A percentile compares a stretch with the other conserved stretches of the same genome.
phyloP scores from a whole-genome alignment of 2,797 vertebrate genomes.

The Onychomys arenicola region DNA sequence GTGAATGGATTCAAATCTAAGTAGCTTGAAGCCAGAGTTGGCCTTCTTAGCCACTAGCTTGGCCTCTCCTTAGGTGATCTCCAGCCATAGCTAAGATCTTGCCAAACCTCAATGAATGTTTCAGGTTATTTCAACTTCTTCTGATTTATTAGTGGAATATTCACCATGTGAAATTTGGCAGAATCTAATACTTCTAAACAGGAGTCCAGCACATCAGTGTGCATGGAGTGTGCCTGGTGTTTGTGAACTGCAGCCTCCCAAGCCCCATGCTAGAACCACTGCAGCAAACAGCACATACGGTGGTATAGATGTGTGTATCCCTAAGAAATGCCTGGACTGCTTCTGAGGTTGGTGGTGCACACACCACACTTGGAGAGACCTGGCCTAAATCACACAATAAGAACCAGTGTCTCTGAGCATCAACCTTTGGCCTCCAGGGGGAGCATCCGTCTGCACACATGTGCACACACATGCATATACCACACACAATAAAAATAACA shows the following conservation, averaged over 20 bases:
- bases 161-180: background rate
- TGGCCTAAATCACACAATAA: background rate
- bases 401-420: background rate
- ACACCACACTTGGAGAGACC: background rate
- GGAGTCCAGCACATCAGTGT: background rate
- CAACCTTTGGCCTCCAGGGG: background rate
- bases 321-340: background rate
- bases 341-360: background rate
- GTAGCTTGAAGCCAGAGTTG: background rate
- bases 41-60: background rate
- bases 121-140: background rate
- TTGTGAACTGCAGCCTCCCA: background rate
- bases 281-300: background rate
- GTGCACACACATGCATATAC: background rate
- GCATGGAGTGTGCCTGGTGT: background rate
- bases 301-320: background rate
- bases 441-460: background rate
- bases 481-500: background rate
- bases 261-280: background rate
- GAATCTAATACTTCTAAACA: background rate
- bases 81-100: background rate
- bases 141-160: background rate
- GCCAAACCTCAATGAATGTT: conserved; percentile 34
- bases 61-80: background rate
- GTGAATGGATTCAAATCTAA: background rate